Evolutionary conservation across 2,113 vertebrate genomes (phyloP).

Genomic region (Rhinolophus ferrumequinum): DNA sequence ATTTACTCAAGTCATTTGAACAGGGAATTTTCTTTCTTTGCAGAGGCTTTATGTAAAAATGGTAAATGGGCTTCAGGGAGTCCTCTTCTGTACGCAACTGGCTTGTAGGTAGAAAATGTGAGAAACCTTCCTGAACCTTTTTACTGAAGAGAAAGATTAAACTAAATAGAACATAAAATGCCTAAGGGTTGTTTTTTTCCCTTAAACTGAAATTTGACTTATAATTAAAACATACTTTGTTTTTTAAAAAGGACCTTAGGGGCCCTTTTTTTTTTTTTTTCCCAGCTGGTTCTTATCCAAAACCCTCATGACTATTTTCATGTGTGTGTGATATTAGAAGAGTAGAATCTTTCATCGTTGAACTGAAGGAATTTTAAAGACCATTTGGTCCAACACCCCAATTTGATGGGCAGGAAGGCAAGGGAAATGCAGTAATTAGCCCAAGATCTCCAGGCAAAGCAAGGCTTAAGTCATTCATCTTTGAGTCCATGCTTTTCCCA

Average conservation of each 20-base stretch:
- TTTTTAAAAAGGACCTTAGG: not conserved
- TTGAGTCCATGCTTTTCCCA: not conserved
- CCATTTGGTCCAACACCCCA: not conserved
- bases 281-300: not conserved
- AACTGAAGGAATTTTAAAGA: conserved; percentile 7
- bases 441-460: not conserved
- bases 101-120: not conserved
- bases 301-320: not conserved
- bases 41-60: not conserved
- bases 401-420: not conserved
- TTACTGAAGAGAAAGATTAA: not conserved
- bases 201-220: conserved; percentile 51
- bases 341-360: not conserved
- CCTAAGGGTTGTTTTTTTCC: conserved; percentile 41
- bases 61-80: not conserved
- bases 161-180: conserved; percentile 55
- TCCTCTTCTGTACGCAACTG: not conserved
- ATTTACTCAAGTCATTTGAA: not conserved
- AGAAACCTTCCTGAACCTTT: not conserved
- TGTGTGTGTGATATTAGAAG: not conserved
- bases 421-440: not conserved
- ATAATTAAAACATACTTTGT: conserved; percentile 56
- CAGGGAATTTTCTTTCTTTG: not conserved
- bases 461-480: not conserved
- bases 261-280: not conserved